Evolutionary conservation across 1,140 invertebrate species (phyloP), one percentile per base, ranked within the genome.

Genomic region (Plectus sambesii): DNA sequence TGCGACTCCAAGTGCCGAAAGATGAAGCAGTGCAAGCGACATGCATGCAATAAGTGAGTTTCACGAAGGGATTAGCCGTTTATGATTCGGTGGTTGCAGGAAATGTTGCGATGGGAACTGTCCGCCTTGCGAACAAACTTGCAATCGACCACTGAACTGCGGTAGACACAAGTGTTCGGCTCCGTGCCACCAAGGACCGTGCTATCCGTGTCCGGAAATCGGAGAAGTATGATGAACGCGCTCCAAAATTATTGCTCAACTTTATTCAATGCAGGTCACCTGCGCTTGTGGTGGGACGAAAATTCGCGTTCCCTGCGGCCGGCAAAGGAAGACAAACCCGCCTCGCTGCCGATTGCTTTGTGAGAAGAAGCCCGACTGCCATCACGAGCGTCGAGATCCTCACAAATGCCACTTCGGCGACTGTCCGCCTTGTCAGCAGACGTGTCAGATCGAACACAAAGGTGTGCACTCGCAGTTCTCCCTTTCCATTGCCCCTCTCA

Each of bases 401-500:
- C 30, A 33, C 30, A 33, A 33, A 33, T 33, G 30, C 17, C 30
- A 33, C 17, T 33, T 33, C 17, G 30, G 30, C 30, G 30, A 33
- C 17, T 33, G 30, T 17, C 30, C 30, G 30, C 30, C 30, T 12
- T 33, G 30, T 33, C 12, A 33, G 17, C 30, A 33, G 17, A 33
- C 30, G 12, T 33, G 30, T 17, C 12, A 33, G 12, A 12, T 33
- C 12, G 17, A 33, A 33, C 12, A 12, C 12, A 33, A 33, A 33
- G n/a, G n/a, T n/a, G n/a, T n/a, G n/a, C n/a, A n/a, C n/a, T n/a
- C n/a, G n/a, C n/a, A n/a, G n/a, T n/a, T n/a, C n/a, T n/a, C n/a
- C n/a, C n/a, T n/a, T n/a, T n/a, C n/a, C n/a, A n/a, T n/a, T n/a
- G n/a, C n/a, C n/a, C n/a, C n/a, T n/a, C n/a, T n/a, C n/a, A n/a